These are phyloP conservation scores for Gandaritis pyraliata DNA, from an alignment of 2,888 invertebrate species.

Conservation along the genomic window DNA sequence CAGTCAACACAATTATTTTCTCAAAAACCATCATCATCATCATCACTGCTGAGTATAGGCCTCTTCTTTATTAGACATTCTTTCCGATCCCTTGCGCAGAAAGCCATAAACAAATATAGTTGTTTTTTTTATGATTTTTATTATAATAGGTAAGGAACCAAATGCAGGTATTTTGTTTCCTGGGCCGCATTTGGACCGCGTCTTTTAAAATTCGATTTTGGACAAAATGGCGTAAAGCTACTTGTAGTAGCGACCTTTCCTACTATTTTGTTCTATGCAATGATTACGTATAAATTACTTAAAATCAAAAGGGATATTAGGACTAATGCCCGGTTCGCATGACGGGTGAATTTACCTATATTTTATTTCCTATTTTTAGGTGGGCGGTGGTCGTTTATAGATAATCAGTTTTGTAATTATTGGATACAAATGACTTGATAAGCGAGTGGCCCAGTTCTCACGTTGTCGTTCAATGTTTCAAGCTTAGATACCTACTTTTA, in stretches of 20 bases:
- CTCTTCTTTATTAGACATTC: no score
- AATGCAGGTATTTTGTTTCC: no score
- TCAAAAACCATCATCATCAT: no score
- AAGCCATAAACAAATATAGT: no score
- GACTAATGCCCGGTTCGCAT: slow-evolving; percentile 81
- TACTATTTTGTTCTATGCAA: slow-evolving; percentile 24
- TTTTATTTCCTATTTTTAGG: slow-evolving; percentile 72
- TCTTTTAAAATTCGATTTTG: no score
- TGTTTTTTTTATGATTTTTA: no score
- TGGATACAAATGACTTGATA: slow-evolving; percentile 70
- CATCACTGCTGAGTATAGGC: no score
- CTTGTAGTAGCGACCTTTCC: slow-evolving; percentile 26
- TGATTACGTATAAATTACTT: slow-evolving; percentile 81
- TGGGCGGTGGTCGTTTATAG: slow-evolving; percentile 73
- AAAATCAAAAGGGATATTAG: slow-evolving; percentile 82
- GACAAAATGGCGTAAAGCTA: slow-evolving; percentile 34
- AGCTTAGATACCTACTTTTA: not conserved
- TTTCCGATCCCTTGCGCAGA: no score
- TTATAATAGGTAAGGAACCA: no score
- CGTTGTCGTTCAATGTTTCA: slow-evolving; percentile 40
- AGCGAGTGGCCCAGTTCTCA: slow-evolving; percentile 61
- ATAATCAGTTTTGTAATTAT: slow-evolving; percentile 75
- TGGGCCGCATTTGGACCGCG: no score
- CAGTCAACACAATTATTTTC: no score
- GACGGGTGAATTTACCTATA: slow-evolving; percentile 67